Conservation (phyloP, 2,888 invertebrate genomes). For the Diarsia mendica region DNA sequence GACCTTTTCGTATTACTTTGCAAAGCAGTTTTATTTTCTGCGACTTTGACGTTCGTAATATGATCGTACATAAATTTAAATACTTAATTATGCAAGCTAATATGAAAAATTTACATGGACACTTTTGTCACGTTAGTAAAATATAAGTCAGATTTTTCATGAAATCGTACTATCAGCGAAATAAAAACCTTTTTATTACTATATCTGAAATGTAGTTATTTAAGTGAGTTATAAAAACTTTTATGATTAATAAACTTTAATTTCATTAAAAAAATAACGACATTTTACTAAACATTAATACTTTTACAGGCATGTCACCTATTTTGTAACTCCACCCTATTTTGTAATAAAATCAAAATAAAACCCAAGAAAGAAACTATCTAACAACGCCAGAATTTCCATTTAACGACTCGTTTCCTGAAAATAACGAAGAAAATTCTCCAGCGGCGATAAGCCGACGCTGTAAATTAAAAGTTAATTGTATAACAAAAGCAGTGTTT, state of each 20-base stretch:
- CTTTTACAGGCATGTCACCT: not conserved
- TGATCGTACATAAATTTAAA: constrained; percentile 9
- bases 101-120: constrained; percentile 7
- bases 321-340: constrained; percentile 12
- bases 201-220: not conserved
- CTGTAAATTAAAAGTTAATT: constrained; percentile 82
- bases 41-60: constrained; percentile 1
- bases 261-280: not conserved
- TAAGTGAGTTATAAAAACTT: not conserved
- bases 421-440: constrained; percentile 74
- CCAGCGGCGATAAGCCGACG: constrained; percentile 70
- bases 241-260: not conserved
- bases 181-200: not conserved
- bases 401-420: constrained; percentile 72
- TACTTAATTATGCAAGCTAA: constrained; percentile 33
- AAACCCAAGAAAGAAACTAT: constrained; percentile 37
- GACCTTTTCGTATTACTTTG: constrained; percentile 30
- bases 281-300: not conserved
- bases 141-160: not conserved
- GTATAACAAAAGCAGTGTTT: constrained; percentile 79
- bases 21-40: constrained; percentile 21
- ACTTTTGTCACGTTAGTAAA: constrained; percentile 5
- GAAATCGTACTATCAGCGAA: not conserved
- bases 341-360: constrained; percentile 35
- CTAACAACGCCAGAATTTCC: constrained; percentile 52